Evolutionary conservation across 2,888 invertebrate genomes (phyloP), one percentile per base, ranked within the genome.

Genomic region (Rotaria socialis): DNA sequence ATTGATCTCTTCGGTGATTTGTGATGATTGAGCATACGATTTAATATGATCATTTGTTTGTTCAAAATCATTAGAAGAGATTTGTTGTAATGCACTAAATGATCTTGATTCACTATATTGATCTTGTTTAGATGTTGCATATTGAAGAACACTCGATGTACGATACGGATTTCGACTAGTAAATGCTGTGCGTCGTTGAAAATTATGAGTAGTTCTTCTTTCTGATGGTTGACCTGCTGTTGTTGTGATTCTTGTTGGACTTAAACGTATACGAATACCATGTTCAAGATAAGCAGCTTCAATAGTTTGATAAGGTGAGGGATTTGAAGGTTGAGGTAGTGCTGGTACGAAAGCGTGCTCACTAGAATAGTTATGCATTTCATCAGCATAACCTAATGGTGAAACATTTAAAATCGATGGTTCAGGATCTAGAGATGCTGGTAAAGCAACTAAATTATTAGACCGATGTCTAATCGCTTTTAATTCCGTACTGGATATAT

Each of bases 231-330:
- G 60, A n/a, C n/a, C n/a, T 60, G 60, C 1, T 60, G 27, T 8
- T 11, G 16, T 3, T 14, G 27, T 11, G 35, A 35, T 35, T 27
- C 41, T 75, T 75, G 35, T 41, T 75, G 41, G 41, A 43, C 41
- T 43, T 22, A 75, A 43, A 41, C 24, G 75, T 43, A 75, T 43
- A 35, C 43, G 41, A 43, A 75, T 75, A 43, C 75, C 75, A 43
- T 19, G 75, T 43, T 75, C 41, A 75, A 75, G 75, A 75, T 75
- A 75, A 19, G 75, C 75, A 19, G 41, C 41, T 75, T 75, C 35
- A 43, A 75, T 43, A 22, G 43, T 11, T 43, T 43, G 27, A 75
- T 75, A 75, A 10, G 75, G 41, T 22, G 41, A 24, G 0, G 43
- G 1, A 60, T 60, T 60, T 43, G 43, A 22, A 22, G 75, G 0